phyloP scores from a whole-genome alignment of 2,113 vertebrate species.

The Bubalus kerabau region DNA sequence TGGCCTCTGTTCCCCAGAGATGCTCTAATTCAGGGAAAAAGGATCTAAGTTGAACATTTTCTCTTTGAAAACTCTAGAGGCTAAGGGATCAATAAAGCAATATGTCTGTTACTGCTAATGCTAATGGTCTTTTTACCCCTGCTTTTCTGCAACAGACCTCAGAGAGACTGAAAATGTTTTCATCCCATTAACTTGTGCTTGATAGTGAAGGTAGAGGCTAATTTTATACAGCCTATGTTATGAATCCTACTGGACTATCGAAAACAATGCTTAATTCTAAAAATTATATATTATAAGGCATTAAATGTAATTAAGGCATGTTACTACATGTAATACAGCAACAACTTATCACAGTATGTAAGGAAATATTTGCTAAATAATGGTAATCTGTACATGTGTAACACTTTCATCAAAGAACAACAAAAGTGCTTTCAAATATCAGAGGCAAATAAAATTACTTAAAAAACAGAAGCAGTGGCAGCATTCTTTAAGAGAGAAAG shows the following conservation, averaged over 20 bases:
- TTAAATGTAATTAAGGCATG: slow-evolving; percentile 66
- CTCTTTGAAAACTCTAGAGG: slow-evolving; percentile 5
- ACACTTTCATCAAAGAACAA: slow-evolving; percentile 43
- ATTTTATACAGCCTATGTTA: neutral
- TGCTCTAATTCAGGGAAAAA: neutral
- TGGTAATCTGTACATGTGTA: slow-evolving; percentile 5
- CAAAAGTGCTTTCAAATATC: slow-evolving; percentile 51
- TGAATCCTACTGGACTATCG: neutral
- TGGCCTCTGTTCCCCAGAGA: neutral
- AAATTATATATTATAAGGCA: slow-evolving; percentile 38
- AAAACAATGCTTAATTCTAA: slow-evolving; percentile 18
- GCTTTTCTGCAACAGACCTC: slow-evolving; percentile 24
- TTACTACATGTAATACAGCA: slow-evolving; percentile 53
- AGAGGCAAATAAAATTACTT: slow-evolving; percentile 24
- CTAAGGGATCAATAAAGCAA: neutral
- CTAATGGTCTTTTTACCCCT: neutral
- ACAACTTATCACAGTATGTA: slow-evolving; percentile 53
- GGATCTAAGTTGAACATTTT: neutral
- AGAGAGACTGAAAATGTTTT: slow-evolving; percentile 28
- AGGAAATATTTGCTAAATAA: slow-evolving; percentile 33
- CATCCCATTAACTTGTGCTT: neutral
- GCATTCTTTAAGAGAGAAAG: slow-evolving; percentile 10
- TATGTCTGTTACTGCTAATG: neutral
- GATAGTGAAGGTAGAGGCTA: neutral
- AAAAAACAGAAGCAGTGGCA: slow-evolving; percentile 33